Evolutionary conservation across 2,797 vertebrate species (phyloP).

Genomic region (Myotis vivesi): DNA sequence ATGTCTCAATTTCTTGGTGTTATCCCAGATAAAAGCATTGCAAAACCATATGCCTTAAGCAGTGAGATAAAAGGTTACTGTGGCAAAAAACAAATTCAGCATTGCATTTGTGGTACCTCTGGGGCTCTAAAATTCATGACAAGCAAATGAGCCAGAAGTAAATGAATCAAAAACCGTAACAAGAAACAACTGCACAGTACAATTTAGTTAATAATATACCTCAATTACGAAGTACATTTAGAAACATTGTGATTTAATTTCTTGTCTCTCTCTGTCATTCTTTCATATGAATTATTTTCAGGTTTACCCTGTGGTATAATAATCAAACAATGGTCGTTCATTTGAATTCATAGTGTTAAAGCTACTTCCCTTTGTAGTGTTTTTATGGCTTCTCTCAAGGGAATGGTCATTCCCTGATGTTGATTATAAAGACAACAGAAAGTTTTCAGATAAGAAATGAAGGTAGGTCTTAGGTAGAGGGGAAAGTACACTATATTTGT

Average conservation of each 20-base stretch:
- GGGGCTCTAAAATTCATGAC: conserved; percentile 61
- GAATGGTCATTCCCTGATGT: not conserved
- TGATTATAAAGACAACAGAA: not conserved
- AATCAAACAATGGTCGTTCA: not conserved
- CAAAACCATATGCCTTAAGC: conserved; percentile 51
- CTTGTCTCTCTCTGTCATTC: not conserved
- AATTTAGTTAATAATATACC: conserved; percentile 66
- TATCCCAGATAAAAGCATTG: conserved; percentile 50
- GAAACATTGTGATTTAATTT: conserved; percentile 60
- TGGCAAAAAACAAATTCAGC: conserved; percentile 60
- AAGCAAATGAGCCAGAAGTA: conserved; percentile 65
- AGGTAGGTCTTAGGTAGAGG: not conserved
- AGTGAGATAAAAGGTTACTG: conserved; percentile 63
- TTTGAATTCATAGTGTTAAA: not conserved
- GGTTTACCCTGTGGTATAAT: not conserved
- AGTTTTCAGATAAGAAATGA: not conserved
- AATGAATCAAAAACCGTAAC: conserved; percentile 68
- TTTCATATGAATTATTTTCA: not conserved
- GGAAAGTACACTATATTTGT: not conserved
- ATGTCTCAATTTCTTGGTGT: conserved; percentile 40
- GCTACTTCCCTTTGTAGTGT: not conserved
- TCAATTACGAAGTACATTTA: conserved; percentile 57
- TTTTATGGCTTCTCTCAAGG: not conserved
- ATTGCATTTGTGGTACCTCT: conserved; percentile 35
- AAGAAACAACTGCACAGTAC: conserved; percentile 16